Evolutionary conservation across 2,113 vertebrate species (phyloP).

Genomic region (Australoheros scitulus): DNA sequence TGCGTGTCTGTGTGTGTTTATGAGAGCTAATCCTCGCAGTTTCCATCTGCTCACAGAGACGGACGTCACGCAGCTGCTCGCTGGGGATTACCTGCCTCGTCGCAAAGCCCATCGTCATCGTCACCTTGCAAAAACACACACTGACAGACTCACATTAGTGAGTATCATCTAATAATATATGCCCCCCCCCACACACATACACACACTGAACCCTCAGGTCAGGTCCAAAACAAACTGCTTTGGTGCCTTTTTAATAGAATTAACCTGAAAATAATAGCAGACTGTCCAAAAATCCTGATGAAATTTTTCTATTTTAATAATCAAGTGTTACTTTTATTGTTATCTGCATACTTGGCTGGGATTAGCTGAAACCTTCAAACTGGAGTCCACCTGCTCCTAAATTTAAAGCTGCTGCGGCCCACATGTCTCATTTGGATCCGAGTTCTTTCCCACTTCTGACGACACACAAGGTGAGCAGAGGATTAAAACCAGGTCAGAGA

Average conservation of each 20-base stretch:
- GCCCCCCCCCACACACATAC: too few species aligned
- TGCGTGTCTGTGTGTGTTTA: constrained; percentile 30
- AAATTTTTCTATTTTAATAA: not conserved
- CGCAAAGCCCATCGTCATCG: constrained; percentile 44
- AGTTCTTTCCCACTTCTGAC: fast-evolving
- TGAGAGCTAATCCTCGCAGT: constrained; percentile 63
- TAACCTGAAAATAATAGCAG: not conserved
- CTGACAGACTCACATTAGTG: not conserved
- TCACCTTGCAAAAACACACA: not conserved
- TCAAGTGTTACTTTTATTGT: not conserved
- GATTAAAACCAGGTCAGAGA: too few species aligned
- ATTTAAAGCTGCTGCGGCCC: fast-evolving
- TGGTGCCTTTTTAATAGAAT: not conserved
- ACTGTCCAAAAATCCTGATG: not conserved
- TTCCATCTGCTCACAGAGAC: constrained; percentile 64
- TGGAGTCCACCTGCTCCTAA: not conserved
- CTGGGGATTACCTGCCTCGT: constrained; percentile 63
- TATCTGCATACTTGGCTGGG: not conserved
- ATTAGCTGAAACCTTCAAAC: too few species aligned
- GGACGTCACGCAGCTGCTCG: constrained; percentile 47
- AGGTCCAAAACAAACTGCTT: not conserved
- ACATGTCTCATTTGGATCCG: not conserved
- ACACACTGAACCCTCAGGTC: not conserved
- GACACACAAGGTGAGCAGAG: not conserved
- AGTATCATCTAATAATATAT: not conserved